Percentiles rank a stretch among this genome's conserved stretches.
Conservation (phyloP, 1,140 invertebrate species). For the Elymnias hypermnestra region DNA sequence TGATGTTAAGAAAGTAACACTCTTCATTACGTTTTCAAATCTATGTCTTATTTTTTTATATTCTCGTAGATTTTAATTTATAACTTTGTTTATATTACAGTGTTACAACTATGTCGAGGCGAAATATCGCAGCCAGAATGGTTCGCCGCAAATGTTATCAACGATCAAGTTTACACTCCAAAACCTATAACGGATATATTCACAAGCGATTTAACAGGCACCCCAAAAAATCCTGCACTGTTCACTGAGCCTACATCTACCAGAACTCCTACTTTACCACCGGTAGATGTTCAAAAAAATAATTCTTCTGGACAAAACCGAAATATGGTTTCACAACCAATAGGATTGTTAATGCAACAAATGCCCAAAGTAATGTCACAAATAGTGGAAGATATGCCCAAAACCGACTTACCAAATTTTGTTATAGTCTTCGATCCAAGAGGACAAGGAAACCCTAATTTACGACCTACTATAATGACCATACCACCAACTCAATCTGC, state of each 20-base stretch:
- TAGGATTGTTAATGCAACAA: conserved; percentile 2
- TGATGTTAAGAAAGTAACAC: too few relatives aligned
- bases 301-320: too few relatives aligned
- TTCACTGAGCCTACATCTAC: conserved; percentile 24
- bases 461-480: neutral
- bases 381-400: conserved; percentile 6
- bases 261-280: conserved; percentile 16
- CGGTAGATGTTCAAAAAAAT: neutral
- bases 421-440: conserved; percentile 12
- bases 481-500: neutral
- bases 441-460: conserved; percentile 5
- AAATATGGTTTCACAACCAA: too few relatives aligned
- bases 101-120: conserved; percentile 64
- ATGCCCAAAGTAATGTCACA: conserved; percentile 10
- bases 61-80: too few relatives aligned
- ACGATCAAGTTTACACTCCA: conserved; percentile 50
- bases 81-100: too few relatives aligned
- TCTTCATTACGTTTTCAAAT: too few relatives aligned
- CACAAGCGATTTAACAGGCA: conserved; percentile 43
- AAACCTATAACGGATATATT: conserved; percentile 64
- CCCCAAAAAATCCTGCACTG: conserved; percentile 40
- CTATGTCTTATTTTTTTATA: too few relatives aligned
- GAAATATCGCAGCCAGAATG: conserved; percentile 53
- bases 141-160: conserved; percentile 62
- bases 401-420: conserved; percentile 6